phyloP scores from a whole-genome alignment of 92 coral and sea anemone genomes.

The Palythoa grandiflora region DNA sequence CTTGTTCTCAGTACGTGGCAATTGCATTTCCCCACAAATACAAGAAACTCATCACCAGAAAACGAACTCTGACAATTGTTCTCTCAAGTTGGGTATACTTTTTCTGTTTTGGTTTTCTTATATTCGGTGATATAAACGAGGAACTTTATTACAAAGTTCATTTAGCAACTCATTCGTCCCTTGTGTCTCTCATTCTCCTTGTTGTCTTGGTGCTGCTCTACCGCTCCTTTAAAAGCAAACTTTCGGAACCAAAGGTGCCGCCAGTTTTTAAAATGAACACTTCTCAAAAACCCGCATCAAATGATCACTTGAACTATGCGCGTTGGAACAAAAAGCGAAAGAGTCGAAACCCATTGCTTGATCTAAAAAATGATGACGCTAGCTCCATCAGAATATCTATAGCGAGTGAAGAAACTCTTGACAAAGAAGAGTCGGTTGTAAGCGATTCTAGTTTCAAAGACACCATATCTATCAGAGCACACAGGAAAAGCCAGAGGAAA shows the following conservation, averaged over 20 bases:
- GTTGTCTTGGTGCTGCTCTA: constrained; percentile 29
- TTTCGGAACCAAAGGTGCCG: constrained; percentile 11
- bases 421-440: neutral
- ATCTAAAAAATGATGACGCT: neutral
- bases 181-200: constrained; percentile 27
- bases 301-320: neutral
- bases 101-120: constrained; percentile 39
- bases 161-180: constrained; percentile 37
- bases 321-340: constrained; percentile 7
- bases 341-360: constrained; percentile 15
- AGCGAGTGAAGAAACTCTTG: constrained; percentile 12
- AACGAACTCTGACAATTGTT: constrained; percentile 19
- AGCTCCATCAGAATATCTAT: constrained; percentile 6
- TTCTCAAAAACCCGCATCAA: neutral
- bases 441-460: constrained; percentile 4
- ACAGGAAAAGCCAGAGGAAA: constrained; percentile 37
- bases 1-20: constrained; percentile 43
- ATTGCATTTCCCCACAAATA: constrained; percentile 45
- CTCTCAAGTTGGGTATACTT: constrained; percentile 44
- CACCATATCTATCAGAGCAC: constrained; percentile 8
- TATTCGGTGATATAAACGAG: constrained; percentile 13
- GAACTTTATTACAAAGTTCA: constrained; percentile 40
- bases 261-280: neutral
- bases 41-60: constrained; percentile 31
- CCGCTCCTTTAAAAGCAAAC: constrained; percentile 30